Percentiles rank a stretch among this genome's conserved stretches.
phyloP scores from a whole-genome alignment of 2,888 invertebrate genomes.

The Lithophane semibrunnea region DNA sequence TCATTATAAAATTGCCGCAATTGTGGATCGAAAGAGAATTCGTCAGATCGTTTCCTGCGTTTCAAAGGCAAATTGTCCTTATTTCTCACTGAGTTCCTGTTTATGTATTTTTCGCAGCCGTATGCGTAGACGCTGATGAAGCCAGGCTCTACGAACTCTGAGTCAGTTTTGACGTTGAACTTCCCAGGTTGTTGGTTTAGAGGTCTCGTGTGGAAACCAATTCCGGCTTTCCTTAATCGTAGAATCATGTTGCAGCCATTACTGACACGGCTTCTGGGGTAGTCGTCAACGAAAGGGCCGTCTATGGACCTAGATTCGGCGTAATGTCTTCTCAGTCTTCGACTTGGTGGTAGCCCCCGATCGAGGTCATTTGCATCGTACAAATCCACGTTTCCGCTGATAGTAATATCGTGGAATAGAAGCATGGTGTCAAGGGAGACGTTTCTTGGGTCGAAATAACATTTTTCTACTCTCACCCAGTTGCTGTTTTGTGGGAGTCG shows the following conservation, averaged over 20 bases:
- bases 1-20: conserved; percentile 73
- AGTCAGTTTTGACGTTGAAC: conserved; percentile 94
- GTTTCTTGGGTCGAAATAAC: conserved; percentile 93
- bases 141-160: conserved; percentile 95
- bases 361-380: conserved; percentile 85
- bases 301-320: conserved; percentile 83
- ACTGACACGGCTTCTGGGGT: conserved; percentile 79
- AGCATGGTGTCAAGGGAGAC: conserved; percentile 94
- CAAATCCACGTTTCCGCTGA: conserved; percentile 94
- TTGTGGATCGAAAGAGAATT: conserved; percentile 83
- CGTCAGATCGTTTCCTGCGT: conserved; percentile 82
- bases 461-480: conserved; percentile 94
- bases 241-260: conserved; percentile 95
- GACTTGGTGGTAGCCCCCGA: conserved; percentile 76
- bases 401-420: conserved; percentile 94
- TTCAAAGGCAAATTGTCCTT: conserved; percentile 82
- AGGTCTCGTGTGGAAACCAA: conserved; percentile 94
- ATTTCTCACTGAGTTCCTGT: conserved; percentile 83
- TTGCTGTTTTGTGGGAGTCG: conserved; percentile 92
- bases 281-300: conserved; percentile 73
- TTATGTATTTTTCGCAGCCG: conserved; percentile 92
- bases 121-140: conserved; percentile 96
- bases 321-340: conserved; percentile 80
- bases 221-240: conserved; percentile 93
- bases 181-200: conserved; percentile 92